These are phyloP conservation scores for Xiphorhynchus erythropygius DNA, from an alignment of 2,797 vertebrate genomes.

Conservation along the genomic window DNA sequence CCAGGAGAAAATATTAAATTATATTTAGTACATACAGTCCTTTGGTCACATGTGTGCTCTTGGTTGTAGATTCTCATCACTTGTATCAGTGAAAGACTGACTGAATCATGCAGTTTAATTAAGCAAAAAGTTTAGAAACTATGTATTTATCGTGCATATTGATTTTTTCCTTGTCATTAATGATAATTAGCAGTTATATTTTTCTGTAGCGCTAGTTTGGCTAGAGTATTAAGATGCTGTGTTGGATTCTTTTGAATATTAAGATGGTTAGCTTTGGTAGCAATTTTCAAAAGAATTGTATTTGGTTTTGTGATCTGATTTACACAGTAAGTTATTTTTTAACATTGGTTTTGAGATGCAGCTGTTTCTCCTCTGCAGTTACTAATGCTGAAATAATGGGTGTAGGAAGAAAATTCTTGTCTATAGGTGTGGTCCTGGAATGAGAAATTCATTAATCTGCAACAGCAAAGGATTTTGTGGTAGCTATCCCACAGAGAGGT, in stretches of 20 bases:
- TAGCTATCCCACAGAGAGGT: not conserved
- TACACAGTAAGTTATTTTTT: not conserved
- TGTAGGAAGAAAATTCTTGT: not conserved
- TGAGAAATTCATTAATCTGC: not conserved
- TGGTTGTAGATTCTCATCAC: accelerated
- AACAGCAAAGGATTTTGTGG: not conserved
- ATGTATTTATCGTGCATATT: not conserved
- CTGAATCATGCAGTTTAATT: not conserved
- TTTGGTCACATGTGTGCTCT: not conserved
- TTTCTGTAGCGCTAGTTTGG: not conserved
- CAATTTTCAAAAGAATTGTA: not conserved
- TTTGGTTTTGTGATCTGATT: not conserved
- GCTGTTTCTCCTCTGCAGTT: not conserved
- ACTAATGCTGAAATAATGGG: not conserved
- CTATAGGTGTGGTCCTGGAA: not conserved
- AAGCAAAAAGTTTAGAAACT: not conserved
- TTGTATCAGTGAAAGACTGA: not conserved
- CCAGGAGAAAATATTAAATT: not conserved
- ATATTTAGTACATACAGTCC: not conserved
- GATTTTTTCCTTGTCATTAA: not conserved
- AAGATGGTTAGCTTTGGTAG: not conserved
- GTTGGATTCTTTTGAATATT: not conserved
- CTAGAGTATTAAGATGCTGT: not conserved
- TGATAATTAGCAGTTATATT: not conserved
- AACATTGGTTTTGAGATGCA: not conserved